Evolutionary conservation across 2,888 invertebrate species (phyloP).

Genomic region (Cylindroiulus punctatus): DNA sequence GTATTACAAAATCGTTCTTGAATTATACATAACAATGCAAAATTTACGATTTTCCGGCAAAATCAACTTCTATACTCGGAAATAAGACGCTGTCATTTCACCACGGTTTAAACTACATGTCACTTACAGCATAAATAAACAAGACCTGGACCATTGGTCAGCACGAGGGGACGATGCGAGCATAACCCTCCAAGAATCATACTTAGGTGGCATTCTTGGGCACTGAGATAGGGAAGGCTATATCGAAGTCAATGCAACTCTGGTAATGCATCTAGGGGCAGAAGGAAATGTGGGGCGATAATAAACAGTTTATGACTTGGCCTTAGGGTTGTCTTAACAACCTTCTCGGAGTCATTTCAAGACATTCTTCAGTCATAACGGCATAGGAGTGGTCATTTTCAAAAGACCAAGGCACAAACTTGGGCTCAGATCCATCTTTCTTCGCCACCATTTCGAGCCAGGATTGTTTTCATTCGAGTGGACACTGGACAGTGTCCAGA

Average conservation of each 20-base stretch:
- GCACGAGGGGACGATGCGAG: not conserved
- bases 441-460: slow-evolving; percentile 7
- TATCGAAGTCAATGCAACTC: slow-evolving; percentile 24
- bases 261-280: slow-evolving; percentile 44
- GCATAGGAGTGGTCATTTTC: slow-evolving; percentile 52
- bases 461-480: slow-evolving; percentile 41
- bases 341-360: slow-evolving; percentile 52
- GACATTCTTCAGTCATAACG: slow-evolving; percentile 51
- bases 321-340: slow-evolving; percentile 53
- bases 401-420: slow-evolving; percentile 16
- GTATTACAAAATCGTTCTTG: too few species aligned
- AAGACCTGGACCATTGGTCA: slow-evolving; percentile 15
- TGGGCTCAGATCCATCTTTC: slow-evolving; percentile 23
- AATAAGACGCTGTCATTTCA: not conserved
- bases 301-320: slow-evolving; percentile 54
- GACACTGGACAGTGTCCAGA: slow-evolving; percentile 45
- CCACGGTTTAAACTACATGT: not conserved
- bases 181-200: not conserved
- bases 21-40: too few species aligned
- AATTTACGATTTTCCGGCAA: too few species aligned
- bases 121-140: not conserved
- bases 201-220: slow-evolving; percentile 1
- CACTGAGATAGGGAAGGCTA: not conserved
- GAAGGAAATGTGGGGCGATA: slow-evolving; percentile 49
- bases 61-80: too few species aligned